phyloP scores from a whole-genome alignment of 2,113 vertebrate genomes.

The Poecile atricapillus region DNA sequence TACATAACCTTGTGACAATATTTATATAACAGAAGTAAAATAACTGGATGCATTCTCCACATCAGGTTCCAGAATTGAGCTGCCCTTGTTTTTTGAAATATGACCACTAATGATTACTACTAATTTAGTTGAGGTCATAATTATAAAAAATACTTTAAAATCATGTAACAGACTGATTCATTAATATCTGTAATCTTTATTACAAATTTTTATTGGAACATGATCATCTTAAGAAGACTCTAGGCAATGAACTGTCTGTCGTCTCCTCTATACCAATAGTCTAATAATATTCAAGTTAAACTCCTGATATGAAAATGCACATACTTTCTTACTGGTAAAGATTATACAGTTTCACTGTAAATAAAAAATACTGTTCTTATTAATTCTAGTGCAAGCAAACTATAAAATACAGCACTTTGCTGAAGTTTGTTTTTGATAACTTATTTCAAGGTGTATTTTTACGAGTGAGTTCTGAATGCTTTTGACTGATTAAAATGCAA shows the following conservation, averaged over 20 bases:
- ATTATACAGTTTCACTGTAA: not conserved
- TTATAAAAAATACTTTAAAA: not conserved
- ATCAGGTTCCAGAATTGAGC: not conserved
- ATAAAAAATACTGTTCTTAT: not conserved
- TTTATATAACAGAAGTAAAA: not conserved
- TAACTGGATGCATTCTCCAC: not conserved
- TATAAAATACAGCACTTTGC: not conserved
- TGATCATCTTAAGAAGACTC: not conserved
- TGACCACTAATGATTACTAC: not conserved
- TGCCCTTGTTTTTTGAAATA: not conserved
- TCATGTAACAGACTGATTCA: not conserved
- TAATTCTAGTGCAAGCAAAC: not conserved
- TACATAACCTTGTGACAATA: not conserved
- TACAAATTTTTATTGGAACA: not conserved
- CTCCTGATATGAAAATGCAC: not conserved
- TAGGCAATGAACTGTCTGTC: not conserved
- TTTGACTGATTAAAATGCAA: not conserved
- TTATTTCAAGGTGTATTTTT: not conserved
- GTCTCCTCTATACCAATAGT: not conserved
- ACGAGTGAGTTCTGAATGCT: not conserved
- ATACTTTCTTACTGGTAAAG: not conserved
- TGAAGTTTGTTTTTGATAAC: not conserved
- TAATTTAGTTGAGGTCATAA: not conserved
- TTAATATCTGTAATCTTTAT: not conserved
- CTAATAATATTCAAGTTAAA: not conserved